Conservation (phyloP, 2,113 vertebrate species). For the Tyto alba region DNA sequence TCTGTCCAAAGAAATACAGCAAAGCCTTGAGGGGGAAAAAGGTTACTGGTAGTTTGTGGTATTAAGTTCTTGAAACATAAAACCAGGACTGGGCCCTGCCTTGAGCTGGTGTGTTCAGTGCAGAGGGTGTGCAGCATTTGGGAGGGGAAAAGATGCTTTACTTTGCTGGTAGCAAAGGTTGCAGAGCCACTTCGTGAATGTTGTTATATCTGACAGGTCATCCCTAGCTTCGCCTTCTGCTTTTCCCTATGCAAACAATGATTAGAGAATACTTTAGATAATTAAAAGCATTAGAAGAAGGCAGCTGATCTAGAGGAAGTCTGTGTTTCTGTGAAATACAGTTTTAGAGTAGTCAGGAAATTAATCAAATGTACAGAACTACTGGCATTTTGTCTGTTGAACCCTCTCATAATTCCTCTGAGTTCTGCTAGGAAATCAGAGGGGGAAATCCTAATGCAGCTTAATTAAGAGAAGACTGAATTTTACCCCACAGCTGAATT, state of each 20-base stretch:
- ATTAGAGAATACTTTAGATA: not conserved
- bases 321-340: not conserved
- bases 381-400: not conserved
- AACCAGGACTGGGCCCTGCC: not conserved
- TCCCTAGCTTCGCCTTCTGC: not conserved
- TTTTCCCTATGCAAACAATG: not conserved
- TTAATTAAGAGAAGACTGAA: not conserved
- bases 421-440: not conserved
- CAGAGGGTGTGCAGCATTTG: not conserved
- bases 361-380: not conserved
- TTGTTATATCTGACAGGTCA: not conserved
- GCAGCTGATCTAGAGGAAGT: not conserved
- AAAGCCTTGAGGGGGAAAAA: not conserved
- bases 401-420: not conserved
- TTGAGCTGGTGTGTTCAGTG: accelerated
- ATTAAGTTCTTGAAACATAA: not conserved
- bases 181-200: not conserved
- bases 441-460: not conserved
- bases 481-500: not conserved
- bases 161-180: not conserved
- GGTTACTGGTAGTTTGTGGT: not conserved
- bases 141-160: not conserved
- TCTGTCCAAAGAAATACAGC: not conserved
- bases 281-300: not conserved
- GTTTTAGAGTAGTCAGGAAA: not conserved